Conservation (phyloP, 2,113 vertebrate species). For the Pelodiscus sinensis region DNA sequence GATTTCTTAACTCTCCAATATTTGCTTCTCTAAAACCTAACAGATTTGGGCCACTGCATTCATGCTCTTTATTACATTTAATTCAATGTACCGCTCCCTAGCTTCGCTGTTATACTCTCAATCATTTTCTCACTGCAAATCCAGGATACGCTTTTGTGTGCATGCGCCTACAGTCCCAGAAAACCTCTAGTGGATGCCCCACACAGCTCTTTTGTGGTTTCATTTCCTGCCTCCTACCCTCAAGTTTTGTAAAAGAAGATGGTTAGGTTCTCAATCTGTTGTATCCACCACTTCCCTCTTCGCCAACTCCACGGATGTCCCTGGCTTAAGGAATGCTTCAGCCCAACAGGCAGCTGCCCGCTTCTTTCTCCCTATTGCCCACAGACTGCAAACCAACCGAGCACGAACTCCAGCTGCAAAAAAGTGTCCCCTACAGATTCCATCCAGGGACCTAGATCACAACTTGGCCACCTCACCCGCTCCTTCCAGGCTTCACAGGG, state of each 20-base stretch:
- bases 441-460: rapidly evolving
- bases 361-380: not conserved
- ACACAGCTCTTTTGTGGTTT: not conserved
- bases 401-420: rapidly evolving
- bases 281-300: not conserved
- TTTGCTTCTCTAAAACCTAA: not conserved
- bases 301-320: rapidly evolving
- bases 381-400: rapidly evolving
- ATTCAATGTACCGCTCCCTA: not conserved
- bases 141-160: not conserved
- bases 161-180: rapidly evolving
- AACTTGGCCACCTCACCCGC: not conserved
- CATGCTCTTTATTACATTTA: not conserved
- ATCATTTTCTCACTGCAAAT: rapidly evolving
- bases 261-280: not conserved
- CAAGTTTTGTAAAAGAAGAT: not conserved
- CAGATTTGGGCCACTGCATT: not conserved
- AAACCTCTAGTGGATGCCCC: not conserved
- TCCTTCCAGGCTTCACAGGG: not conserved
- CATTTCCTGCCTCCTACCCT: not conserved
- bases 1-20: not conserved
- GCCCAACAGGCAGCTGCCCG: not conserved
- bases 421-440: rapidly evolving
- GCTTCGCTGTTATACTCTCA: not conserved
- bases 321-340: rapidly evolving